Evolutionary conservation across 2,888 invertebrate species (phyloP), one percentile per base, ranked within the genome.

Genomic region (Parnassius orleans): DNA sequence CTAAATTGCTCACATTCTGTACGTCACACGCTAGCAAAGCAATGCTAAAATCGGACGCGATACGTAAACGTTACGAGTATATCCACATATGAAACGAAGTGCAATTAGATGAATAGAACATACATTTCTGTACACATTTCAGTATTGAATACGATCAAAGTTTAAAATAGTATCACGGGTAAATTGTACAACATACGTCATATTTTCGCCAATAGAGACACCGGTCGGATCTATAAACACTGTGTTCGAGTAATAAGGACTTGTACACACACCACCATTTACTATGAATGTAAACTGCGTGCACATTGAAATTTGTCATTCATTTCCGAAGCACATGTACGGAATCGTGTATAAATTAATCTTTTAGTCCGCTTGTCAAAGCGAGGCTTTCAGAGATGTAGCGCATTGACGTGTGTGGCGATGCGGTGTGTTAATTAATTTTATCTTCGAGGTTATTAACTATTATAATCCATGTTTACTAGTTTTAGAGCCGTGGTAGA

Each of bases 131-230:
- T 1, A 14, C 9, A 50, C 50, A 19, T 50, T 50, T 50, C 50
- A 10, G 14, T 10, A 15, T 15, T 51, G 11, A 51, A 51, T 12
- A 3, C 10, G 24, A 2, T 12, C 10, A 12, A 24, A 51, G 9
- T 24, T 12, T 1, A 24, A 7, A 11, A 11, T 10, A 51, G 46
- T 46, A n/a, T 46, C 46, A 3, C 12, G n/a, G 46, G 46, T 46
- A 11, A 48, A 48, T 14, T 14, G n/a, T 48, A 48, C 14, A 48
- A 7, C 5, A 11, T 19, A 12, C 44, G 7, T 10, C n/a, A 15
- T 43, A 10, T 55, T 12, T 55, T 19, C 46, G 52, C 53, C 53
- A 59, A 59, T 53, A 52, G 58, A 46, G 46, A 57, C 5, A 10
- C 14, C 41, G 50, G 19, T 42, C 48, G 14, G 19, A 33, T 33